Conservation (phyloP, 2,797 vertebrate species). For the Darevskia nairensis region DNA sequence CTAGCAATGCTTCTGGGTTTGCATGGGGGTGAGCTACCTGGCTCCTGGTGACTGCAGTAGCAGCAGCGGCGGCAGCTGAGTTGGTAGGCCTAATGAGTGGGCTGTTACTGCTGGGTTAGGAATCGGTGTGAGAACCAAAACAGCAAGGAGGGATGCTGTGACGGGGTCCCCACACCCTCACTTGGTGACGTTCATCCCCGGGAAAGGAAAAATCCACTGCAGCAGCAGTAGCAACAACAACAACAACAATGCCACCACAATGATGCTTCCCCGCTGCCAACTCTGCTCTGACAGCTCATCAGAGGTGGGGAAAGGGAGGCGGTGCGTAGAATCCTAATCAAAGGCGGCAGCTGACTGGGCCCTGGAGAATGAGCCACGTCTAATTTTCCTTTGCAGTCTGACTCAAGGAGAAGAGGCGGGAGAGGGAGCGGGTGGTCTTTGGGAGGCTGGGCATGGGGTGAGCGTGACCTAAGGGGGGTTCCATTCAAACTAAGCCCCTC, state of each 20-base stretch:
- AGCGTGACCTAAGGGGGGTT: neutral
- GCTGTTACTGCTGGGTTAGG: neutral
- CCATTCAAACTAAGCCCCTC: neutral
- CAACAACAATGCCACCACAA: too few relatives aligned
- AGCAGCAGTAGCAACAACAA: too few relatives aligned
- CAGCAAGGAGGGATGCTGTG: neutral
- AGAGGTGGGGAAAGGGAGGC: neutral
- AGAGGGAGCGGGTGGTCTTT: neutral
- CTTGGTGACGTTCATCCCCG: neutral
- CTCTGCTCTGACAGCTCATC: neutral
- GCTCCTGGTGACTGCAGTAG: neutral
- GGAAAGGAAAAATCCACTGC: neutral
- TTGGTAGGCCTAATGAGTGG: neutral
- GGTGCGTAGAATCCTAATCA: neutral
- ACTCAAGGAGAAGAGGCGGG: neutral
- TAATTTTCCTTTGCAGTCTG: slow-evolving; percentile 9
- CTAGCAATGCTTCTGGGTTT: neutral
- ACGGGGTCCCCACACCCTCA: neutral
- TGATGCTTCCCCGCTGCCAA: neutral
- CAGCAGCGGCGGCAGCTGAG: neutral
- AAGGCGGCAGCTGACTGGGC: neutral
- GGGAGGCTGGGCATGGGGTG: neutral
- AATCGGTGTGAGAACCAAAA: neutral
- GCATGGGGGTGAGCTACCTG: too few relatives aligned
- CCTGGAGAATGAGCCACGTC: neutral